Conservation (phyloP, 2,888 invertebrate species). For the Lasioglossum oenotherae region DNA sequence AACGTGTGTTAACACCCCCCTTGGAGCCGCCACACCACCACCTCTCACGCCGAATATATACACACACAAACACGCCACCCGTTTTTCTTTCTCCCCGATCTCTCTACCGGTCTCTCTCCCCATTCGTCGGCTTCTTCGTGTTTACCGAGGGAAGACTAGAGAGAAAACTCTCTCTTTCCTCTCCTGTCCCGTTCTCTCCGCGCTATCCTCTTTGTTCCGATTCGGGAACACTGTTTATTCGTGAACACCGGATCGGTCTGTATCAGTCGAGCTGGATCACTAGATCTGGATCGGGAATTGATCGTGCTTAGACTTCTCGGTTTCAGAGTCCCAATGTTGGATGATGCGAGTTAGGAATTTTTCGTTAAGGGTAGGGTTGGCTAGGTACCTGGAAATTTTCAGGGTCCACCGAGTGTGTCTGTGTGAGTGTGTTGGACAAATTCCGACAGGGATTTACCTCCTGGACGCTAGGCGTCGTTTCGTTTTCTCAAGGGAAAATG, state of each 20-base stretch:
- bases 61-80: not conserved
- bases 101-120: not conserved
- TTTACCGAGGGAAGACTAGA: conserved; percentile 33
- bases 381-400: no score
- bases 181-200: not conserved
- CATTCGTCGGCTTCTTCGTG: conserved; percentile 44
- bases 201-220: conserved; percentile 28
- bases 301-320: not conserved
- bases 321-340: not conserved
- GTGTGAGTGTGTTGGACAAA: not conserved
- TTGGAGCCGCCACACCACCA: not conserved
- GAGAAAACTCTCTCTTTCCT: not conserved
- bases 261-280: not conserved
- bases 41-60: not conserved
- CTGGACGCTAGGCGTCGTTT: not conserved
- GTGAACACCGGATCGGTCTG: not conserved
- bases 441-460: not conserved
- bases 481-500: no score
- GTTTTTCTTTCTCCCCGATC: conserved; percentile 19
- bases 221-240: not conserved
- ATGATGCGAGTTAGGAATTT: not conserved
- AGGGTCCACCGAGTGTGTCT: not conserved
- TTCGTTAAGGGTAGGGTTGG: not conserved
- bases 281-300: not conserved
- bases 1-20: not conserved